Evolutionary conservation across 1,140 invertebrate species (phyloP).

Genomic region (Drosophila parvula): DNA sequence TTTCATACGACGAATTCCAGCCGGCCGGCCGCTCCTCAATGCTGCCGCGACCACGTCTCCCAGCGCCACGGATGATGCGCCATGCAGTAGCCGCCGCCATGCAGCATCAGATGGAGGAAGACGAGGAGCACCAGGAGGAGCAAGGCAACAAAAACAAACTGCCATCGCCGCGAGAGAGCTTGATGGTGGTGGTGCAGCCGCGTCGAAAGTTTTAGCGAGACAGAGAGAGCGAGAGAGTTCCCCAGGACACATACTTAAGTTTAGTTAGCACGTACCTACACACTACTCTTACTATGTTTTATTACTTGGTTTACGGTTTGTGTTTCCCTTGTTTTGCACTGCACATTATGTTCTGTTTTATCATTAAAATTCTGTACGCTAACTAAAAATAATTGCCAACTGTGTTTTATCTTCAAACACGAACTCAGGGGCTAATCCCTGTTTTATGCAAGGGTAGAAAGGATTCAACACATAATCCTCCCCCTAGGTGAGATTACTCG

Average conservation of each 20-base stretch:
- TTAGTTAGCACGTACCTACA: slow-evolving; percentile 24
- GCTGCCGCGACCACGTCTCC: slow-evolving; percentile 31
- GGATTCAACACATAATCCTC: no score
- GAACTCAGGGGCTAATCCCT: no score
- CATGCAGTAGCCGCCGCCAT: neutral
- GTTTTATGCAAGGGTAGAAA: no score
- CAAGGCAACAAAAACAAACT: neutral
- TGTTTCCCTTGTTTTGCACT: slow-evolving; percentile 19
- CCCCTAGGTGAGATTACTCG: no score
- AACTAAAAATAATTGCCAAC: neutral
- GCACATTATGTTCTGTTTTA: slow-evolving; percentile 34
- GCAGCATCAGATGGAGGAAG: neutral
- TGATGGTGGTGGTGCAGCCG: slow-evolving; percentile 10
- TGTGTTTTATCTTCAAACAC: neutral
- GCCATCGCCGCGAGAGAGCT: slow-evolving; percentile 16
- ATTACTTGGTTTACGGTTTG: slow-evolving; percentile 3
- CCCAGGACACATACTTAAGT: slow-evolving; percentile 2
- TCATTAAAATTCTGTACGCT: slow-evolving; percentile 22
- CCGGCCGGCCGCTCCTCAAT: slow-evolving; percentile 67
- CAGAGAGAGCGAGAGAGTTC: neutral
- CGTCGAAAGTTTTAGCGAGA: slow-evolving; percentile 7
- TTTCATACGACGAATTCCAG: slow-evolving; percentile 67
- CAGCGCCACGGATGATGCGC: slow-evolving; percentile 3
- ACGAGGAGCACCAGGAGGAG: neutral
- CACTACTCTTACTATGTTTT: no score